Evolutionary conservation across 2,797 vertebrate genomes (phyloP).

Genomic region (Crocodylus rhombifer): DNA sequence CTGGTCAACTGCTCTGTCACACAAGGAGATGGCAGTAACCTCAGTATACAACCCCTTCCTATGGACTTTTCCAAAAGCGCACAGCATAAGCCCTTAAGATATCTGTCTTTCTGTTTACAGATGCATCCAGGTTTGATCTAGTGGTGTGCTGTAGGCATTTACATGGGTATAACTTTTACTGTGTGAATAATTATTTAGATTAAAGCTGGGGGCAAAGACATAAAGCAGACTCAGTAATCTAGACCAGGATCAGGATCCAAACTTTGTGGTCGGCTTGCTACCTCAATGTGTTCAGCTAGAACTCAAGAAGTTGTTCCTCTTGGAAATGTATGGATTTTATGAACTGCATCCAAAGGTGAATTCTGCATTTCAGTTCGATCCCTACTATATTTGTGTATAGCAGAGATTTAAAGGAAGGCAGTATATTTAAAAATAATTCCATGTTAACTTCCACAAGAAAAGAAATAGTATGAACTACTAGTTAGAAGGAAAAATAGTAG

Average conservation of each 20-base stretch:
- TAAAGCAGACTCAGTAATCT: background rate
- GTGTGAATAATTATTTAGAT: background rate
- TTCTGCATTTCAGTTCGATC: background rate
- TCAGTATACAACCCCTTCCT: background rate
- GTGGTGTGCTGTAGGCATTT: too few species aligned
- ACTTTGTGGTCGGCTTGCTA: rapidly evolving
- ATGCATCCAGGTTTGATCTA: background rate
- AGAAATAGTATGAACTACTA: background rate
- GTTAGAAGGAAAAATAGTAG: too few species aligned
- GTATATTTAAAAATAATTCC: background rate
- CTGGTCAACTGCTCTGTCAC: too few species aligned
- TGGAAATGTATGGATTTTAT: background rate
- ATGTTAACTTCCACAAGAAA: conserved; percentile 23
- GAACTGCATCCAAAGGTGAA: background rate
- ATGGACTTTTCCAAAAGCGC: background rate
- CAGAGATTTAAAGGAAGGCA: background rate
- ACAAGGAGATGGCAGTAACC: background rate
- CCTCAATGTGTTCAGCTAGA: background rate
- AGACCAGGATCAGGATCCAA: background rate
- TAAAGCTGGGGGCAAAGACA: background rate
- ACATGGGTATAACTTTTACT: too few species aligned
- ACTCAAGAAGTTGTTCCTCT: background rate
- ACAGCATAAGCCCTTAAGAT: background rate
- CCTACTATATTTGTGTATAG: background rate
- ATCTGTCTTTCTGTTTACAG: background rate